A percentile compares a stretch with the other conserved stretches of the same genome.
Evolutionary conservation across 2,113 vertebrate genomes (phyloP).

Genomic region (Oreocharis arfaki): DNA sequence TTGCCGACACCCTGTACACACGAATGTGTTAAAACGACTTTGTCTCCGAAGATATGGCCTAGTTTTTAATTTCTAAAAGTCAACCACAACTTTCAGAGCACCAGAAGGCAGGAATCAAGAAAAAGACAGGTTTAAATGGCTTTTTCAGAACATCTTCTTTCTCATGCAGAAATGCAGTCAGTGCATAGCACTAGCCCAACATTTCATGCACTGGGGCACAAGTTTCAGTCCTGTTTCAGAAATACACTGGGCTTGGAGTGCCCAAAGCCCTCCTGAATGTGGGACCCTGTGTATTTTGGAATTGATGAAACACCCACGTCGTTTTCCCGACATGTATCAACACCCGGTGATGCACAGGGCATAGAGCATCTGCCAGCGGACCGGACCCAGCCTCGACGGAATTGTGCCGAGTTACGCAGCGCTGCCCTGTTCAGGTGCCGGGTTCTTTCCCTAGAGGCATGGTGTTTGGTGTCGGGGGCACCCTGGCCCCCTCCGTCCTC

Average conservation of each 20-base stretch:
- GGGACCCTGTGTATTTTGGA: background rate
- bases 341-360: accelerated
- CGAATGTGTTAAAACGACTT: background rate
- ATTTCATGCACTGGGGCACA: accelerated
- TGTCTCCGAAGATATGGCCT: background rate
- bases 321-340: accelerated
- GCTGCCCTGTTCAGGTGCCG: accelerated
- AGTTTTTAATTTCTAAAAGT: background rate
- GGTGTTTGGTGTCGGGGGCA: accelerated
- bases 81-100: background rate
- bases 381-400: accelerated
- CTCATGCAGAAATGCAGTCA: background rate
- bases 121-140: background rate
- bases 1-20: accelerated
- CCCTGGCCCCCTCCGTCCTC: background rate
- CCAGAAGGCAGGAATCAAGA: background rate
- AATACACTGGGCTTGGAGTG: background rate
- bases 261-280: background rate
- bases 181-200: accelerated
- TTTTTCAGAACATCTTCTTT: background rate
- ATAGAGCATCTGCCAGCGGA: background rate
- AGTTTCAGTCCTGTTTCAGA: background rate
- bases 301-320: accelerated
- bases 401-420: accelerated
- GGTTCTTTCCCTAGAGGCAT: accelerated